These are phyloP conservation scores for Percina caprodes DNA, from an alignment of 2,113 vertebrate genomes.

Conservation along the genomic window DNA sequence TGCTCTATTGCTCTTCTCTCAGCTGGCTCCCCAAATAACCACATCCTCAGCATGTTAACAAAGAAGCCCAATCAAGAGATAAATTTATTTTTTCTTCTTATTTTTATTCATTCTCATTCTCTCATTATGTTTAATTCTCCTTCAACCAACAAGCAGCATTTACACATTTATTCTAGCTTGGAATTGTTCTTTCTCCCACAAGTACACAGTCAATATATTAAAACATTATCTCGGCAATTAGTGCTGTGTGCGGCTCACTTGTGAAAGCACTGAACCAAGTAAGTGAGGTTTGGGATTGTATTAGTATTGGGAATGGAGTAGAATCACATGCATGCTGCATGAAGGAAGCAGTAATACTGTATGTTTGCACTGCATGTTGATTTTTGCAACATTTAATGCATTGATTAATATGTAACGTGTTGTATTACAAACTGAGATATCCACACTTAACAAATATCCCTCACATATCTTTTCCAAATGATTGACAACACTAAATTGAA, in stretches of 20 bases:
- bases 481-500: not conserved
- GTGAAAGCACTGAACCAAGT: slow-evolving; percentile 51
- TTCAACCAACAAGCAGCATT: slow-evolving; percentile 18
- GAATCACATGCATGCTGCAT: slow-evolving; percentile 29
- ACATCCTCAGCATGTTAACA: slow-evolving; percentile 59
- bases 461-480: not conserved
- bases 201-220: slow-evolving; percentile 47
- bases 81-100: slow-evolving; percentile 36
- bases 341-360: slow-evolving; percentile 8
- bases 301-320: slow-evolving; percentile 32
- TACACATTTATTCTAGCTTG: slow-evolving; percentile 2
- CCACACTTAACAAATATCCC: not conserved
- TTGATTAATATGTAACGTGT: slow-evolving; percentile 31
- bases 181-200: slow-evolving; percentile 28
- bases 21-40: slow-evolving; percentile 61
- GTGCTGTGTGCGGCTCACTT: slow-evolving; percentile 28
- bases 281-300: slow-evolving; percentile 47
- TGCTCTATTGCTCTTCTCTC: slow-evolving; percentile 36
- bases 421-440: slow-evolving; percentile 15
- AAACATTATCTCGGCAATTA: slow-evolving; percentile 65
- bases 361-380: slow-evolving; percentile 38
- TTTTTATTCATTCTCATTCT: slow-evolving; percentile 28
- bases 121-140: slow-evolving; percentile 1
- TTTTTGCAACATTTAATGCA: slow-evolving; percentile 20
- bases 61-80: slow-evolving; percentile 62